Conservation (phyloP, 92 coral and sea anemone genomes). For the Epizoanthus ramosus region DNA sequence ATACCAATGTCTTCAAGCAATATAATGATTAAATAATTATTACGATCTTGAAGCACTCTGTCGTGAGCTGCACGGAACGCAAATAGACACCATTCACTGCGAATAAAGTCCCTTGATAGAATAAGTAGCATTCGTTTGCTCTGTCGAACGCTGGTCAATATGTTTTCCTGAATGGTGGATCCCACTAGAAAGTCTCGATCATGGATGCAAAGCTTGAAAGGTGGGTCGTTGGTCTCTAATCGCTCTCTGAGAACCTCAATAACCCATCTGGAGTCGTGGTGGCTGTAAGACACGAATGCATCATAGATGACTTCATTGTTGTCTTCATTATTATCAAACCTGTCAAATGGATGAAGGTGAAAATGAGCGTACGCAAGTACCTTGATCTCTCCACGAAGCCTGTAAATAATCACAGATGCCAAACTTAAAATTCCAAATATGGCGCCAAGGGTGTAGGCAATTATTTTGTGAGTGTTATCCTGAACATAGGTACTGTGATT, state of each 20-base stretch:
- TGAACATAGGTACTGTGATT: too few species aligned
- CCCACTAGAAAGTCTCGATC: conserved; percentile 24
- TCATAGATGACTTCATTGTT: neutral
- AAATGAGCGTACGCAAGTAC: neutral
- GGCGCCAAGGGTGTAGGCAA: neutral
- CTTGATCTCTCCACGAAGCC: neutral
- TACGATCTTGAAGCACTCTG: too few species aligned
- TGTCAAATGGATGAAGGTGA: neutral
- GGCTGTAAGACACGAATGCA: too few species aligned
- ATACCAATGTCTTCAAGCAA: too few species aligned
- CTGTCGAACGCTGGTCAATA: too few species aligned
- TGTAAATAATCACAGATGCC: neutral
- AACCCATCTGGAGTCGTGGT: too few species aligned
- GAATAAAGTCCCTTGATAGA: conserved; percentile 34
- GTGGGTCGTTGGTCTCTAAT: too few species aligned
- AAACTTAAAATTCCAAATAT: neutral
- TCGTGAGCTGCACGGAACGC: too few species aligned
- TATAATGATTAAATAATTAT: too few species aligned
- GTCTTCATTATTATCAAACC: neutral
- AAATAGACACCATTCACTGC: too few species aligned
- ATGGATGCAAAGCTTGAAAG: too few species aligned
- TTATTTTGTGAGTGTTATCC: too few species aligned
- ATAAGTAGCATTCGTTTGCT: conserved; percentile 16
- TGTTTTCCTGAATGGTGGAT: neutral
- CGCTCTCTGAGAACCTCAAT: neutral